Evolutionary conservation across 2,113 vertebrate species (phyloP), one percentile per base, ranked within the genome.

Genomic region (Cottus gobio): DNA sequence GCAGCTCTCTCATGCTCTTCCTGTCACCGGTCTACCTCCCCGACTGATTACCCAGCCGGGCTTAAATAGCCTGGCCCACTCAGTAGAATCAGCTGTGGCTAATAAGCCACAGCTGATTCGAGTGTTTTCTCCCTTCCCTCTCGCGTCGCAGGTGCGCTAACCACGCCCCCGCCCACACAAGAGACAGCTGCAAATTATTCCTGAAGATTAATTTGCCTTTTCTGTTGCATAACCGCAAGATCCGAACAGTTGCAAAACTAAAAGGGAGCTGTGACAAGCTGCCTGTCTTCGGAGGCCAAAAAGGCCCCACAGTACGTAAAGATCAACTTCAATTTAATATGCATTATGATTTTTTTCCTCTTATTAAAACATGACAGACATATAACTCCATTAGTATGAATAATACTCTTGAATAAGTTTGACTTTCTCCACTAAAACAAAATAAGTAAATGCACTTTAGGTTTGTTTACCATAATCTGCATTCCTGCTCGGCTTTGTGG

Each of bases 151-250:
- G n/a, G n/a, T n/a, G n/a, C n/a, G n/a, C n/a, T n/a, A n/a, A n/a
- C n/a, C n/a, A n/a, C n/a, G n/a, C n/a, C n/a, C n/a, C n/a, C n/a
- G n/a, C n/a, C n/a, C n/a, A n/a, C n/a, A n/a, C n/a, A n/a, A n/a
- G n/a, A 65, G 26, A 31, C 9, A 18, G n/a, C 42, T 80, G 54
- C 7, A 24, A 46, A 57, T 39, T 52, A 66, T 37, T 70, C 30
- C 58, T 16, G 44, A n/a, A 24, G 16, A 61, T 63, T 67, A 11
- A 50, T 85, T 80, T 78, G 31, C 28, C 66, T 69, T 74, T 39
- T 68, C 34, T 65, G 2, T 39, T 58, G 67, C 28, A 74, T 57
- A n/a, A n/a, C n/a, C n/a, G n/a, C n/a, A n/a, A n/a, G n/a, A n/a
- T n/a, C n/a, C n/a, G n/a, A n/a, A n/a, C n/a, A n/a, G n/a, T n/a